Evolutionary conservation across 2,797 vertebrate species (phyloP).

Genomic region (Lutra lutra): DNA sequence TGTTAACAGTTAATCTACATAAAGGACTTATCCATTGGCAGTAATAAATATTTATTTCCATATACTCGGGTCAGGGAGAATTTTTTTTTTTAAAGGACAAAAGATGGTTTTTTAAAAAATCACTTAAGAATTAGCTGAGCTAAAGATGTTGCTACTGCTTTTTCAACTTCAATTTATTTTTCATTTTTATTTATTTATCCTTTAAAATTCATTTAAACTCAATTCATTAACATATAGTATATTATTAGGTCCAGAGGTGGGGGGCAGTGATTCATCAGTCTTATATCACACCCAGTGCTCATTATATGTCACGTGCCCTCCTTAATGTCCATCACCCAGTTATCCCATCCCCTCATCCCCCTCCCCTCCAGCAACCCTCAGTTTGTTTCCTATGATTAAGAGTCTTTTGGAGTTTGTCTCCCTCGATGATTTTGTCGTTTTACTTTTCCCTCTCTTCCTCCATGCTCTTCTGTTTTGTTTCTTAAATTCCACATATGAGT

Average conservation of each 20-base stretch:
- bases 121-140: neutral
- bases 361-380: too few species aligned
- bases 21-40: neutral
- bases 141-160: neutral
- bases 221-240: neutral
- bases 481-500: neutral
- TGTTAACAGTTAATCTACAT: neutral
- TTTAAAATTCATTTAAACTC: neutral
- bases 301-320: neutral
- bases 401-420: too few species aligned
- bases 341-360: too few species aligned
- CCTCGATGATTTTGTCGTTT: too few species aligned
- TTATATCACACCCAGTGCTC: neutral
- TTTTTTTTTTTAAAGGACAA: neutral
- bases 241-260: neutral
- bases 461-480: too few species aligned
- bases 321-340: too few species aligned
- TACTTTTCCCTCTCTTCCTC: too few species aligned
- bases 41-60: constrained; percentile 2
- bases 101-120: neutral
- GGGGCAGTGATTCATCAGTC: neutral
- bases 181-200: neutral
- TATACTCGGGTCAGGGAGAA: neutral
- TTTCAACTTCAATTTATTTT: neutral
- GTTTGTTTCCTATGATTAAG: too few species aligned